A percentile compares a stretch with the other conserved stretches of the same genome.
Conservation (phyloP, 2,888 invertebrate species). For the Oxystoma pomonae region DNA sequence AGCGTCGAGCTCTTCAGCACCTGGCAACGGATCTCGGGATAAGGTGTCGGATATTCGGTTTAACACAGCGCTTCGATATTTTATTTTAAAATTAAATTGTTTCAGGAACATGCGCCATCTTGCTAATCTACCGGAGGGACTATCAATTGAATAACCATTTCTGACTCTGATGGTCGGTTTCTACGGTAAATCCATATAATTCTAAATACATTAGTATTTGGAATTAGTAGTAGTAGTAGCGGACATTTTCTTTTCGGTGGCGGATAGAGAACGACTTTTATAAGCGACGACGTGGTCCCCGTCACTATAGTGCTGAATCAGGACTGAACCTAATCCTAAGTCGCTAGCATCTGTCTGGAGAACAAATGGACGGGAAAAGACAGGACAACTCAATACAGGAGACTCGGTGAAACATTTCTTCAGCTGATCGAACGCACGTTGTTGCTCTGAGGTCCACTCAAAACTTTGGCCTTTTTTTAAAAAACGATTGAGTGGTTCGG, state of each 20-base stretch:
- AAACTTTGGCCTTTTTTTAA: neutral
- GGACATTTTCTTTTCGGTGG: conserved; percentile 31
- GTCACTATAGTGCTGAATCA: too few species aligned
- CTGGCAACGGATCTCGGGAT: too few species aligned
- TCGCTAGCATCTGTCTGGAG: too few species aligned
- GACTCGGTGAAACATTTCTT: neutral
- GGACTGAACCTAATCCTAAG: too few species aligned
- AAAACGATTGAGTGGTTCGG: neutral
- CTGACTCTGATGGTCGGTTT: conserved; percentile 31
- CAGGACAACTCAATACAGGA: neutral
- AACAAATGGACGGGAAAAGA: neutral
- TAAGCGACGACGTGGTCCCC: too few species aligned
- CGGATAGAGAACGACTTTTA: too few species aligned
- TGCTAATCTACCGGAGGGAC: conserved; percentile 29
- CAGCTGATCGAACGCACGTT: neutral
- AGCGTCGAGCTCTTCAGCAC: too few species aligned
- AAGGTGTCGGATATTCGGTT: conserved; percentile 26
- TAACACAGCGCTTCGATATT: conserved; percentile 22
- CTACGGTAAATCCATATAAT: conserved; percentile 31
- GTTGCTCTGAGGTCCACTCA: too few species aligned
- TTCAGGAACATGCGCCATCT: conserved; percentile 26
- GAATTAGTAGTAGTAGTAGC: too few species aligned
- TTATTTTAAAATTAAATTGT: conserved; percentile 24
- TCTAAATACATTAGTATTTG: too few species aligned
- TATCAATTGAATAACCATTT: conserved; percentile 24